Evolutionary conservation across 2,797 vertebrate genomes (phyloP), one percentile per base, ranked within the genome.

Genomic region (Sebastes umbrosus): DNA sequence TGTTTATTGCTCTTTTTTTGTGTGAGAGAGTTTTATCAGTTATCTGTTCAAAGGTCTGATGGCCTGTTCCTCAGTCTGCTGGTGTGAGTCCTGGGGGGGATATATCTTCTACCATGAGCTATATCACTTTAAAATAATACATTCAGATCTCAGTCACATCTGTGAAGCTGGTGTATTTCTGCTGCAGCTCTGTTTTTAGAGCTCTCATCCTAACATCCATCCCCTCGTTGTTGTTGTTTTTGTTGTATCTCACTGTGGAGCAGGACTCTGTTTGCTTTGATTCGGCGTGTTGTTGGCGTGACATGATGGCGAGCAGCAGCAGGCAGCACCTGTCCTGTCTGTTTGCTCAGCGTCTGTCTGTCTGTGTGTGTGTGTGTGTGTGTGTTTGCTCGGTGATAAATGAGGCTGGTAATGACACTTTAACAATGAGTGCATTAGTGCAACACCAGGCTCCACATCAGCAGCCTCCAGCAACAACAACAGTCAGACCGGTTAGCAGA

Each of bases 391-490:
- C 75, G 25, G 71, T 67, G 79, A 89, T 87, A 86, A 88, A 88
- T 70, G 87, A 86, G 84, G 52, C 80, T 34, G 74, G 34, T 90
- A 87, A 93, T 90, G 88, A 87, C 86, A 77, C 72, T 82, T 83
- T 84, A 88, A 93, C 92, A 92, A 92, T 86, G 77, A 79, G 70
- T 54, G 75, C 88, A 87, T 88, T 80, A 85, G 90, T n/a, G 77
- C 68, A 50, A 68, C 77, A 76, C 27, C 62, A 16, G 79, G 55
- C 70, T 32, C 52, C 73, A 80, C 86, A 82, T 80, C 77, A 79
- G 75, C 86, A 43, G 84, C 83, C 86, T 68, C 12, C 69, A 57
- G 83, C 60, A n/a, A 39, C 27, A 12, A 18, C 66, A 32, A 32
- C 31, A 32, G 34, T 9, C 50, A 22, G 25, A 24, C 52, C 34